Conservation (phyloP, 2,797 vertebrate genomes). For the Notolepis coatsorum region DNA sequence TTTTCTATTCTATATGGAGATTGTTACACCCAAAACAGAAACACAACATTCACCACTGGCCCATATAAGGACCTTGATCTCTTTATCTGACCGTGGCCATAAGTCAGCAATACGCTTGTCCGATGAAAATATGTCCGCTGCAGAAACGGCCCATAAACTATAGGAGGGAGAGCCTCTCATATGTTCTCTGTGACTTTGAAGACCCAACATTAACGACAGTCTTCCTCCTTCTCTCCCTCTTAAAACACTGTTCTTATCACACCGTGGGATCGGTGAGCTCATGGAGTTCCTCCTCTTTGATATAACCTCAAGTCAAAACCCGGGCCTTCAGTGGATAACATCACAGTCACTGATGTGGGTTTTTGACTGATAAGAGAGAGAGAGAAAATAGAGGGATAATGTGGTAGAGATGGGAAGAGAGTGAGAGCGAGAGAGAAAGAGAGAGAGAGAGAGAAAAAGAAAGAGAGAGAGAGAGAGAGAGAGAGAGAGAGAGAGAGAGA, state of each 20-base stretch:
- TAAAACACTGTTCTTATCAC: conserved; percentile 51
- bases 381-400: neutral
- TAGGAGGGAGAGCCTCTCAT: conserved; percentile 19
- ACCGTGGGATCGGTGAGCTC: conserved; percentile 50
- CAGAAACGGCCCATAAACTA: conserved; percentile 32
- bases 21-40: neutral
- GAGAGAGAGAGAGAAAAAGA: neutral
- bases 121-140: conserved; percentile 15
- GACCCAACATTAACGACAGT: conserved; percentile 38
- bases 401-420: neutral
- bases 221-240: conserved; percentile 39
- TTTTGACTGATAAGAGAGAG: conserved; percentile 18
- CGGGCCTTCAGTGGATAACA: conserved; percentile 28
- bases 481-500: neutral
- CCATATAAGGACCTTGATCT: conserved; percentile 10
- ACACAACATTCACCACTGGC: neutral
- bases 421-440: neutral
- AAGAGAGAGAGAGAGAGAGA: too few species aligned
- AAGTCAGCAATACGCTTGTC: conserved; percentile 14
- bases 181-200: conserved; percentile 47
- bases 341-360: conserved; percentile 29
- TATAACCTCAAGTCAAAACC: conserved; percentile 49
- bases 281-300: conserved; percentile 58
- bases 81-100: conserved; percentile 25
- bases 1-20: neutral